phyloP scores from a whole-genome alignment of 2,113 vertebrate genomes.

The Talpa occidentalis region DNA sequence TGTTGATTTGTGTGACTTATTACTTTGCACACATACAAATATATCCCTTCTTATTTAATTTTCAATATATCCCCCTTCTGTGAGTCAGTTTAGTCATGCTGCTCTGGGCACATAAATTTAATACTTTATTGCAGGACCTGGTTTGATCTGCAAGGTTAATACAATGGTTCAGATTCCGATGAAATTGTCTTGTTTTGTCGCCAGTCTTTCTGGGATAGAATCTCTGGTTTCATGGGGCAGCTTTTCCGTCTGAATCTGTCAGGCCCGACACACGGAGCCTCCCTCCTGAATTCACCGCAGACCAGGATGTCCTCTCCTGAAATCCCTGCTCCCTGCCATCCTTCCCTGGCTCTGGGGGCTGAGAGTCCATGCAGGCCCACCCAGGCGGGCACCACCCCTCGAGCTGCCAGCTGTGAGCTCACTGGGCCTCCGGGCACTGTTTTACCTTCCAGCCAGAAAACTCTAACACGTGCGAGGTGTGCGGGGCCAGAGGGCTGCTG shows the following conservation, averaged over 20 bases:
- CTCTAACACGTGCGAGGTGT: conserved; percentile 91
- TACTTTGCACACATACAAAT: too few species aligned
- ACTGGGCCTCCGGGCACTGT: not conserved
- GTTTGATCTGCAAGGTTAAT: too few species aligned
- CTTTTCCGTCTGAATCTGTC: not conserved
- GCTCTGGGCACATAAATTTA: too few species aligned
- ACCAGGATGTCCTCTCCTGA: not conserved
- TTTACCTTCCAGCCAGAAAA: conserved; percentile 80
- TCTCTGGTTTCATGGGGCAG: not conserved
- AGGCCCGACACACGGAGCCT: not conserved
- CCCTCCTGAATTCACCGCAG: not conserved
- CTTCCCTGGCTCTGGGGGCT: not conserved
- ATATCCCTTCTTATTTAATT: too few species aligned
- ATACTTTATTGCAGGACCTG: too few species aligned
- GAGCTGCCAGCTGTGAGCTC: not conserved
- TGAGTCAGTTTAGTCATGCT: too few species aligned
- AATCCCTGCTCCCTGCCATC: not conserved
- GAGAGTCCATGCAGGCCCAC: not conserved
- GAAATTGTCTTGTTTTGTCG: too few species aligned
- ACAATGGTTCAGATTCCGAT: too few species aligned
- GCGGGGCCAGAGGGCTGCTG: conserved; percentile 91
- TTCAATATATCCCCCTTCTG: too few species aligned
- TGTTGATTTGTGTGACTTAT: not conserved
- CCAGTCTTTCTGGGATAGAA: not conserved
- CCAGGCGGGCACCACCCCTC: too few species aligned